Evolutionary conservation across 2,888 invertebrate genomes (phyloP).

Genomic region (Gastracanthus pulcherrimus): DNA sequence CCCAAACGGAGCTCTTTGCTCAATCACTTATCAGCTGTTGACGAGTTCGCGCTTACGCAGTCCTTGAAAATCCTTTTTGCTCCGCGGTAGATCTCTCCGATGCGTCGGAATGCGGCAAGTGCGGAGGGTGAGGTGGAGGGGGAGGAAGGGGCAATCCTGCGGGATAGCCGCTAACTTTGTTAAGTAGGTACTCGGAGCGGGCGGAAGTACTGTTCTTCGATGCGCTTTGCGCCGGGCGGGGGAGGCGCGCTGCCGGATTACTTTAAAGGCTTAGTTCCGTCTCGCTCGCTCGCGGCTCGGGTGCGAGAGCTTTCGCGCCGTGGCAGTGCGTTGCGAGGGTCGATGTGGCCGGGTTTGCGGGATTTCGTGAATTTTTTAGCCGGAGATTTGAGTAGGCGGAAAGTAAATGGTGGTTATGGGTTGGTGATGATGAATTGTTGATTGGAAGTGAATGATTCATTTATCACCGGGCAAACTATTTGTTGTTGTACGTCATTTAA

Average conservation of each 20-base stretch:
- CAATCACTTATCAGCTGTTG: conserved; percentile 24
- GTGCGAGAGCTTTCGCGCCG: not conserved
- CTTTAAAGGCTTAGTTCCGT: conserved; percentile 33
- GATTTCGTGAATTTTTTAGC: too few relatives aligned
- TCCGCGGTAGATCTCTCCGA: not conserved
- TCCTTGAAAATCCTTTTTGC: conserved; percentile 37
- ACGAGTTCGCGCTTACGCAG: not conserved
- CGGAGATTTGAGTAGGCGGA: too few relatives aligned
- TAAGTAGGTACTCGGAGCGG: conserved; percentile 42
- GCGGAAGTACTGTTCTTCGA: conserved; percentile 31
- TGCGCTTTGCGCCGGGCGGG: conserved; percentile 12
- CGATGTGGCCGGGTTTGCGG: not conserved
- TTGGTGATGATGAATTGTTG: too few relatives aligned
- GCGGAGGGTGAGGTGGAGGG: too few relatives aligned
- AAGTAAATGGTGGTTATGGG: too few relatives aligned
- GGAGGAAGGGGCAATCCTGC: not conserved
- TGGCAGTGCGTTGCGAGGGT: too few relatives aligned
- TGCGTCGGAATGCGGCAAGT: too few relatives aligned
- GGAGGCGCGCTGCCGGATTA: not conserved
- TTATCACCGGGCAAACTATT: too few relatives aligned
- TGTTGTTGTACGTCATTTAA: too few relatives aligned
- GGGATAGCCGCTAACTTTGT: conserved; percentile 44
- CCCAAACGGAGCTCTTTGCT: not conserved
- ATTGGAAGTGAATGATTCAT: too few relatives aligned
- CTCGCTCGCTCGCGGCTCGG: not conserved